Evolutionary conservation across 2,888 invertebrate species (phyloP).

Genomic region (Mesochorus sp.): DNA sequence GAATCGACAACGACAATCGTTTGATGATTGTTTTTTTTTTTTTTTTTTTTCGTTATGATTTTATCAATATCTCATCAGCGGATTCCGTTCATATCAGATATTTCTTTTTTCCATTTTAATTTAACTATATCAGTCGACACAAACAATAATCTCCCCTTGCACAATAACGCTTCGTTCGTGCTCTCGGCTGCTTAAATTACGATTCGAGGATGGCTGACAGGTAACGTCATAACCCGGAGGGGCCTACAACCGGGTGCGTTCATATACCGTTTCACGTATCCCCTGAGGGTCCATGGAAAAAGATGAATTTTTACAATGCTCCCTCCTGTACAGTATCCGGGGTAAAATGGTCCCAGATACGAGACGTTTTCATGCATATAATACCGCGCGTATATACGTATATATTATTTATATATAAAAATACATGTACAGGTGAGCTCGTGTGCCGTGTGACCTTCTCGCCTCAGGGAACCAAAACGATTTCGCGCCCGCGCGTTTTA

Average conservation of each 20-base stretch:
- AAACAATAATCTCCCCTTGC: slow-evolving; percentile 51
- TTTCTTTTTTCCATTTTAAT: slow-evolving; percentile 11
- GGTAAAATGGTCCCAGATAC: slow-evolving; percentile 43
- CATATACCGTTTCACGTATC: slow-evolving; percentile 3
- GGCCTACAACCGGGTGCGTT: slow-evolving; percentile 13
- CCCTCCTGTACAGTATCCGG: slow-evolving; percentile 43
- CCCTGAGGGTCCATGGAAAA: slow-evolving; percentile 35
- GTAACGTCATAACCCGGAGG: slow-evolving; percentile 50
- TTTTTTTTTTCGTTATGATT: no score
- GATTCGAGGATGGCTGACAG: slow-evolving; percentile 57
- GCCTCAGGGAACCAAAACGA: slow-evolving; percentile 52
- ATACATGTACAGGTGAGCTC: not conserved
- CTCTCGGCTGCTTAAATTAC: slow-evolving; percentile 50
- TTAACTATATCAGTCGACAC: slow-evolving; percentile 26
- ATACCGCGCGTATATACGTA: no score
- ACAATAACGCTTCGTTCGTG: slow-evolving; percentile 61
- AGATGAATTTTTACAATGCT: slow-evolving; percentile 52
- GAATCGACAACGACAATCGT: not conserved
- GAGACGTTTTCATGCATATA: not conserved
- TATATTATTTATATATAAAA: slow-evolving; percentile 20
- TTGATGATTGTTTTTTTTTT: no score
- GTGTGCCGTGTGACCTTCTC: not conserved
- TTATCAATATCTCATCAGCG: not conserved
- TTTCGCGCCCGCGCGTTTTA: slow-evolving; percentile 53
- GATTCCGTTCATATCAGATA: not conserved